phyloP scores from a whole-genome alignment of 2,797 vertebrate genomes.

The Potorous gilbertii region DNA sequence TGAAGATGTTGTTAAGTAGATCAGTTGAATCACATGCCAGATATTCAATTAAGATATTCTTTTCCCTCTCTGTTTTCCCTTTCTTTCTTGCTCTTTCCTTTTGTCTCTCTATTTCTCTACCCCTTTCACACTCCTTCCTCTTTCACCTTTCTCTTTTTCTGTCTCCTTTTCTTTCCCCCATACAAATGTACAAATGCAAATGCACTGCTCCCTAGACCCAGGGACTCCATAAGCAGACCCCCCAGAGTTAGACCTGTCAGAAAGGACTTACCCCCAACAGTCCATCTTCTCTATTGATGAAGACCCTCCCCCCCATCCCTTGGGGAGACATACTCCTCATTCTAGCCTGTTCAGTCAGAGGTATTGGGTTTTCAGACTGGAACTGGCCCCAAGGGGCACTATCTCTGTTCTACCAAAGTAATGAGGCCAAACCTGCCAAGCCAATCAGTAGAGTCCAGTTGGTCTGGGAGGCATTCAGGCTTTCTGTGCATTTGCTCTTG shows the following conservation, averaged over 20 bases:
- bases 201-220: neutral
- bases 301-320: neutral
- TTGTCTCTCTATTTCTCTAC: neutral
- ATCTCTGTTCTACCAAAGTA: neutral
- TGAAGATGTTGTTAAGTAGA: neutral
- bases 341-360: neutral
- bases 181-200: neutral
- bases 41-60: neutral
- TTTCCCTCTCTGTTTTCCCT: neutral
- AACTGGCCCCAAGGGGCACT: neutral
- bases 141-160: neutral
- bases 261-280: neutral
- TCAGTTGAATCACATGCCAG: neutral
- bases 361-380: neutral
- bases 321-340: neutral
- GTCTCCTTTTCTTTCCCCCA: neutral
- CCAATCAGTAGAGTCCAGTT: neutral
- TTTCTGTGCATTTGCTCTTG: neutral
- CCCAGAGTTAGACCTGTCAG: neutral
- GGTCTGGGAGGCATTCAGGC: slow-evolving; percentile 11
- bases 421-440: neutral
- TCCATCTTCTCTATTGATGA: neutral
- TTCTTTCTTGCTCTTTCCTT: neutral
- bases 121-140: neutral
- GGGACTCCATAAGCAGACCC: neutral